Evolutionary conservation across 2,113 vertebrate genomes (phyloP), one percentile per base, ranked within the genome.

Genomic region (Sylvicapra grimmia): DNA sequence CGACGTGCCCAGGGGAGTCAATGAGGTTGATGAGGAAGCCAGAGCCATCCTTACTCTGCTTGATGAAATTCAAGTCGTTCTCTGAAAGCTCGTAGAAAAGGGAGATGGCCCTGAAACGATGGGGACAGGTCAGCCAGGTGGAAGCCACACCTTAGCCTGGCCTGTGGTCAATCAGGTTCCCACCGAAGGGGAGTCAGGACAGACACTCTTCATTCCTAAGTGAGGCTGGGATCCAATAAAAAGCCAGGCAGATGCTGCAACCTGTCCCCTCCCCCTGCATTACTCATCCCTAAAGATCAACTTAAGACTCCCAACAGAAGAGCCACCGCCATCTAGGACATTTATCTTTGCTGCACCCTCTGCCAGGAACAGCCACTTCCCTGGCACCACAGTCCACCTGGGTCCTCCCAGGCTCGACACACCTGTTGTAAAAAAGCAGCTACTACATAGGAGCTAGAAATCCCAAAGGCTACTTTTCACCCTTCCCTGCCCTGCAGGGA

Each of bases 21-120:
- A 99, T 99, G 96, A 99, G 98, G 98, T 99, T 99, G 98, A 99
- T 99, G 94, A 99, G 99, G 97, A 99, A 99, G 63, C 99, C 99
- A 3, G 98, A 96, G 2, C 99, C 99, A 83, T 99, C 99, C 93
- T 99, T 99, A 98, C 98, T 98, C 96, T 99, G 99, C 98, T 99
- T 99, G 98, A 99, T 99, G 98, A 99, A 99, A 59, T 99, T 99
- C 98, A 99, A 58, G 91, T 99, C 99, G 0, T 99, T 99, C 8
- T 99, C 99, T 0, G 96, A 93, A 14, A 99, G 99, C 97, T 99
- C 99, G 0, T 99, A 99, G 97, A 98, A 99, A 23, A 99, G 72
- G 49, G 99, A 99, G 96, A 99, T 99, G 31, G 99, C 99, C 13
- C 99, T 99, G 97, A 1, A 97, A 44, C 0, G 6, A 7, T 44